Conservation (phyloP, 2,113 vertebrate genomes). For the Thoracochromis brauschi region DNA sequence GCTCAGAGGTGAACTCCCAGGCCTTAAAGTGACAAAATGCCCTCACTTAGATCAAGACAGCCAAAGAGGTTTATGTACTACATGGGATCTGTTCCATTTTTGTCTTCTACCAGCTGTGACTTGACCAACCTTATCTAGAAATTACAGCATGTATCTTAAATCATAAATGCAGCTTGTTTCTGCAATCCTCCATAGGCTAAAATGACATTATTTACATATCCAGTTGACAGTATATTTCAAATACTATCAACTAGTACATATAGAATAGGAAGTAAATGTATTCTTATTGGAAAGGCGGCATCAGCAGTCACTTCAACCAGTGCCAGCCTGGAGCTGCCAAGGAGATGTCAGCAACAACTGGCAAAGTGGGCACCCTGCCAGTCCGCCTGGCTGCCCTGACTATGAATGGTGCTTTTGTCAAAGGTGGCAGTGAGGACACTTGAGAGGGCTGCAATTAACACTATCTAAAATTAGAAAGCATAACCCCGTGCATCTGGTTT, state of each 20-base stretch:
- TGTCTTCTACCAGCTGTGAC: background rate
- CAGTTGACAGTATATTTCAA: background rate
- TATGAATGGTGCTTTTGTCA: constrained; percentile 56
- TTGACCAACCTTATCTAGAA: constrained; percentile 13
- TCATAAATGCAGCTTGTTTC: background rate
- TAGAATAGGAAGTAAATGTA: background rate
- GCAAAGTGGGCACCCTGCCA: constrained; percentile 29
- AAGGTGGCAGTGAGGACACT: constrained; percentile 56
- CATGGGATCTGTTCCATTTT: constrained; percentile 14
- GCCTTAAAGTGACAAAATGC: constrained; percentile 48
- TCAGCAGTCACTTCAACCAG: constrained; percentile 9
- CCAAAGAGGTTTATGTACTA: constrained; percentile 24
- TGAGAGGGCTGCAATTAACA: constrained; percentile 63
- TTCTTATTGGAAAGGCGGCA: background rate
- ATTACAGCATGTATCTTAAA: background rate
- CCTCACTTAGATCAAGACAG: constrained; percentile 39
- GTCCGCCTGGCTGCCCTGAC: constrained; percentile 21
- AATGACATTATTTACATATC: background rate
- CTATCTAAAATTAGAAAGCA: constrained; percentile 60
- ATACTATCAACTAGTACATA: background rate
- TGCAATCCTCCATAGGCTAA: background rate
- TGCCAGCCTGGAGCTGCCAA: constrained; percentile 36
- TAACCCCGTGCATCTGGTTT: constrained; percentile 22
- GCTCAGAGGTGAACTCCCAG: constrained; percentile 41
- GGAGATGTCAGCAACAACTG: constrained; percentile 62